phyloP scores from a whole-genome alignment of 2,797 vertebrate species.

The Ataeniobius toweri region DNA sequence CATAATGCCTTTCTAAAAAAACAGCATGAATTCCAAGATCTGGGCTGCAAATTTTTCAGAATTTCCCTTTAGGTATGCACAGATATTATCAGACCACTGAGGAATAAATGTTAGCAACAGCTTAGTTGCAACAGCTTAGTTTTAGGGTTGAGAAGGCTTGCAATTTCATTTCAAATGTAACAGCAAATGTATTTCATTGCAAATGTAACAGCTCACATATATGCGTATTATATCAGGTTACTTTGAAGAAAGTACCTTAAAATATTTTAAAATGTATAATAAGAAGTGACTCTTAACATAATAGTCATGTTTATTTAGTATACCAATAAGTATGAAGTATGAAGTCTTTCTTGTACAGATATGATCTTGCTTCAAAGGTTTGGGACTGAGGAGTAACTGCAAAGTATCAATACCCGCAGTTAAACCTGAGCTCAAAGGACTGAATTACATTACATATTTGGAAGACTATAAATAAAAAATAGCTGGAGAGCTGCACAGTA shows the following conservation, averaged over 20 bases:
- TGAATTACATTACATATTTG: too few relatives aligned
- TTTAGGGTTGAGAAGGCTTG: too few relatives aligned
- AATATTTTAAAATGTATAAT: background rate
- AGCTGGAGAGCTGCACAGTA: background rate
- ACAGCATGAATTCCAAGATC: too few relatives aligned
- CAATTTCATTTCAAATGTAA: too few relatives aligned
- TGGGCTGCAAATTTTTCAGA: background rate
- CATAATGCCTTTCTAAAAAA: too few relatives aligned
- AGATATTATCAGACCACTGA: background rate
- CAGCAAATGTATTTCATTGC: too few relatives aligned
- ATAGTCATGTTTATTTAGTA: background rate
- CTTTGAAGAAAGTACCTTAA: background rate
- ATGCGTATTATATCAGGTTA: background rate
- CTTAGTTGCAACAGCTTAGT: too few relatives aligned
- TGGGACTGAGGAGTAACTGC: background rate
- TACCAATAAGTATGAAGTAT: background rate
- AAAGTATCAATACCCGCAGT: background rate
- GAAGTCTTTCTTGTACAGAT: background rate
- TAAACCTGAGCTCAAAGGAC: background rate
- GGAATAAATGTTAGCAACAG: background rate
- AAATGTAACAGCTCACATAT: too few relatives aligned
- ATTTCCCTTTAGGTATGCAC: background rate
- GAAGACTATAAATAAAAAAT: background rate
- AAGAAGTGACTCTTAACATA: background rate
- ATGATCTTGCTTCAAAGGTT: background rate